A percentile compares a stretch with the other conserved stretches of the same genome.
phyloP scores from a whole-genome alignment of 53 echinoderm and acorn worm genomes.

The Holothuria scabra region DNA sequence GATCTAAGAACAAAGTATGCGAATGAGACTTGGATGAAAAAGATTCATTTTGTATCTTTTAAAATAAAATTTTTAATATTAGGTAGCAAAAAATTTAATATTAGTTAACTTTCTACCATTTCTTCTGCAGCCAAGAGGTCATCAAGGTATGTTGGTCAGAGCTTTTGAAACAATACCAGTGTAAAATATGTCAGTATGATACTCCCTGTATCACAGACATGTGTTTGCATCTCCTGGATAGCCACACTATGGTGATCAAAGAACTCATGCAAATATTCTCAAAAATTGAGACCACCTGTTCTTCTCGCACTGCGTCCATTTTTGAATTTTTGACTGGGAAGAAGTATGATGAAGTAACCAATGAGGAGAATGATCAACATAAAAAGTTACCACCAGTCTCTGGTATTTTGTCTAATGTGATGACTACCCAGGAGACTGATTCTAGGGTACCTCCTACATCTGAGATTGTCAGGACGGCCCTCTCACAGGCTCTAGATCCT shows the following conservation, averaged over 20 bases:
- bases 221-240: conserved; percentile 17
- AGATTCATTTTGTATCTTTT: too few species aligned
- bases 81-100: too few species aligned
- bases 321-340: conserved; percentile 20
- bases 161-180: conserved; percentile 32
- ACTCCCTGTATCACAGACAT: conserved; percentile 24
- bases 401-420: conserved; percentile 11
- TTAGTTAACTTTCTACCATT: not conserved
- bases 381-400: conserved; percentile 35
- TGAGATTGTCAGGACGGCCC: conserved; percentile 30
- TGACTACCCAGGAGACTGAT: not conserved
- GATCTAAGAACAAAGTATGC: too few species aligned
- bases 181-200: conserved; percentile 43
- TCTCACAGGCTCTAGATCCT: conserved; percentile 24
- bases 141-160: conserved; percentile 17
- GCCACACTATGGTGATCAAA: not conserved
- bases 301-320: not conserved
- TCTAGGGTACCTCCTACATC: conserved; percentile 29
- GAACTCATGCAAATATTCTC: not conserved
- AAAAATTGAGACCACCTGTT: not conserved
- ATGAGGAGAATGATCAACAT: not conserved
- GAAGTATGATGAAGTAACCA: conserved; percentile 20
- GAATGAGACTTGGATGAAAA: too few species aligned
- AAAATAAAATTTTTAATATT: too few species aligned
- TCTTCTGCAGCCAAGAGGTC: not conserved